Evolutionary conservation across 2,797 vertebrate genomes (phyloP).

Genomic region (Sarcoramphus papa): DNA sequence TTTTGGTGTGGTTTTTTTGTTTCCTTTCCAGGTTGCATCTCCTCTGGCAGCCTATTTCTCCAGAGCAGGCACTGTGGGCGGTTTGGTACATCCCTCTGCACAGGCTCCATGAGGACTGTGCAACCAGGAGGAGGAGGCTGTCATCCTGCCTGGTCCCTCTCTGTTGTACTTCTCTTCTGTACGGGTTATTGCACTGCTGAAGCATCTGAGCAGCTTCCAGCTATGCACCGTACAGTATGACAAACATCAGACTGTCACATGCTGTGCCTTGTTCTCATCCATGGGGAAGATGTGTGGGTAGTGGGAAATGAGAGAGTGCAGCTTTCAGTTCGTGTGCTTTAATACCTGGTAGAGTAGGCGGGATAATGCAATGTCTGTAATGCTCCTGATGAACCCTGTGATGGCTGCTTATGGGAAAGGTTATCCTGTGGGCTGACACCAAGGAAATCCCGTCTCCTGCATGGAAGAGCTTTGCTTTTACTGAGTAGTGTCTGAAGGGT

Average conservation of each 20-base stretch:
- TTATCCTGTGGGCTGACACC: neutral
- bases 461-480: neutral
- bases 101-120: neutral
- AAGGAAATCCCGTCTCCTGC: neutral
- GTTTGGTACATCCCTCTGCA: neutral
- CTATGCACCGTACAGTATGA: neutral
- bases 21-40: neutral
- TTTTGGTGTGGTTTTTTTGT: neutral
- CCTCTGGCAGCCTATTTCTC: neutral
- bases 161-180: neutral
- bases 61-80: neutral
- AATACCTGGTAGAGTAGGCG: neutral
- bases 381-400: neutral
- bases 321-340: neutral
- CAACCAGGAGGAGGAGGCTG: neutral
- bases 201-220: neutral
- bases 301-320: neutral
- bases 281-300: neutral
- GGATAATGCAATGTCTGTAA: neutral
- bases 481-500: neutral
- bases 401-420: neutral
- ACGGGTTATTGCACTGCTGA: neutral
- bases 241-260: neutral
- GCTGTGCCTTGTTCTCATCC: neutral
- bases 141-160: neutral